Evolutionary conservation across 2,113 vertebrate genomes (phyloP), one percentile per base, ranked within the genome.

Genomic region (Pteronura brasiliensis): DNA sequence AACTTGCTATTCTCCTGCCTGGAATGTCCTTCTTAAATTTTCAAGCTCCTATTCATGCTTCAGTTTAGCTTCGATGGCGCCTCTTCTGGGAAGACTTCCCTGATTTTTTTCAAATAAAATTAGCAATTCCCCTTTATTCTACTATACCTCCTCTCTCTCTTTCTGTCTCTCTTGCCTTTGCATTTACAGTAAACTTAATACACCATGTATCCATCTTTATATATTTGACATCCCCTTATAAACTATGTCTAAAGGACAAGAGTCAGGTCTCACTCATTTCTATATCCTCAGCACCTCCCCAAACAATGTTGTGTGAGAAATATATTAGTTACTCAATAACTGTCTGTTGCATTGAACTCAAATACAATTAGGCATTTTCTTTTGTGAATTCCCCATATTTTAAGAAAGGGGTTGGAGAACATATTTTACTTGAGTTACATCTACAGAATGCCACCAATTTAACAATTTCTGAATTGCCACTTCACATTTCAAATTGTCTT

Each of bases 401-500:
- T 91, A 93, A 96, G 23, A 82, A 2, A 95, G 18, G 63, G 1
- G 36, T 14, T 86, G 31, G 69, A 95, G 55, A 93, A 88, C 52
- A 21, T 84, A 92, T 90, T 81, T 96, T 88, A 96, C 25, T 86
- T 88, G n/a, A 92, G 20, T 36, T 95, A 18, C 36, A 63, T 57
- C 29, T 93, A 80, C 72, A 91, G 12, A 89, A 93, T 92, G 61
- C 23, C 39, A 96, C 31, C 39, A 91, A 83, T 52, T 92, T 93
- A 81, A 88, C 42, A 61, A 52, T 52, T 52, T 52, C 49, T 52
- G 20, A 74, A 63, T 95, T 92, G 47, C 9, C 71, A 85, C 80
- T 95, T 89, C 71, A 80, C 63, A 93, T 97, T 96, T 84, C 55
- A 83, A 94, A 69, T 79, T 80, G 21, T 88, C 44, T 80, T 77